Evolutionary conservation across 2,888 invertebrate species (phyloP), one percentile per base, ranked within the genome.

Genomic region (Ochropacha duplaris): DNA sequence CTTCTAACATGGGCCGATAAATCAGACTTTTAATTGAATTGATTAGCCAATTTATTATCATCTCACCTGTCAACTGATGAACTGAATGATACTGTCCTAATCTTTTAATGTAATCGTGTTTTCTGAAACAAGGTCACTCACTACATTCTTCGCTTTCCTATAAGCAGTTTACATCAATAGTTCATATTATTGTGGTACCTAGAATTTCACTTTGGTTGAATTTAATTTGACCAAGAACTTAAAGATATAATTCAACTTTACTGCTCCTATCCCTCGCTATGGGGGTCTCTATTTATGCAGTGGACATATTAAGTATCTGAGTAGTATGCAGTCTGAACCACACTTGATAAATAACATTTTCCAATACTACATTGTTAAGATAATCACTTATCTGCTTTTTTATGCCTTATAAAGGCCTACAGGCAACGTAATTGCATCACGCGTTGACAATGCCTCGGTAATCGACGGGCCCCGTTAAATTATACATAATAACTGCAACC

Each of bases 401-500:
- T n/a, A 44, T 44, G 44, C 44, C 19, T 8, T 44, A 44, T 44
- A 44, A 44, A 44, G 44, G 0, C 9, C 9, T 19, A 14, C 14
- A 44, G 44, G 24, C 16, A 50, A 56, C 54, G 57, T 79, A 79
- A 81, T 79, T 63, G 56, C 65, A 73, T 76, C 76, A 81, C 78
- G 81, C 71, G 72, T 80, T 81, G 81, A 81, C 82, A 83, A 77
- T 74, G 63, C 62, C 60, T 65, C 71, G 64, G 66, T 72, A 74
- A 76, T 78, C 74, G 60, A 70, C 66, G 61, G 44, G 19, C 59
- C 62, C 67, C 71, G 73, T 76, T 75, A 83, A 84, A 84, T 84
- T 81, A 79, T 68, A 69, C 76, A 81, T 86, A 87, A 88, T 85
- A 77, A 82, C 77, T 69, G 68, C 63, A 34, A 66, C 69, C 71